Evolutionary conservation across 1,140 invertebrate species (phyloP).

Genomic region (Drosophila nebulosa): DNA sequence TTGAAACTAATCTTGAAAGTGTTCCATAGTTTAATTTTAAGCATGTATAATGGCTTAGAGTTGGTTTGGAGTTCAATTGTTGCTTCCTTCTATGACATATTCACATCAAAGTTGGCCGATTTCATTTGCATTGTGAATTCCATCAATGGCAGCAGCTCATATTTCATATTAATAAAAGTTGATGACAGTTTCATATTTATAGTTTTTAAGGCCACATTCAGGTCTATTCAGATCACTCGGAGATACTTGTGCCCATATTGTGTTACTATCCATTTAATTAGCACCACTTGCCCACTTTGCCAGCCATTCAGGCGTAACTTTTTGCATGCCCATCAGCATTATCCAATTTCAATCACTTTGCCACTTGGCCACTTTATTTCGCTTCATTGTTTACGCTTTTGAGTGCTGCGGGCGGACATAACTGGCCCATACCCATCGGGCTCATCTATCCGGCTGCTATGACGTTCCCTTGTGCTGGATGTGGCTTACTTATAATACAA

Average conservation of each 20-base stretch:
- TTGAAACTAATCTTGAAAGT: no score
- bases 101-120: no score
- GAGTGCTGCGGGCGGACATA: conserved; percentile 15
- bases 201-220: neutral
- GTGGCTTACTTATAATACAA: conserved; percentile 49
- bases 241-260: conserved; percentile 1
- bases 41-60: no score
- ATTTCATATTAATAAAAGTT: neutral
- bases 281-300: neutral
- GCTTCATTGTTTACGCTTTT: conserved; percentile 60
- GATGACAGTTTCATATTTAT: neutral
- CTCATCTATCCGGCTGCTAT: no score
- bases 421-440: neutral
- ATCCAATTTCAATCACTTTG: conserved; percentile 69
- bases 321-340: conserved; percentile 41
- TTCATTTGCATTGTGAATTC: no score
- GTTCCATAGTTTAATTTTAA: no score
- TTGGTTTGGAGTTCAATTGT: no score
- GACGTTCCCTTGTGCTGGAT: no score
- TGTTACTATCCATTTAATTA: conserved; percentile 6
- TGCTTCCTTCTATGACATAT: no score
- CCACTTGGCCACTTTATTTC: conserved; percentile 55
- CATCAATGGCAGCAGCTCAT: no score
- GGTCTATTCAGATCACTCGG: no score
- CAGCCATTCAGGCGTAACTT: neutral